Evolutionary conservation across 2,113 vertebrate genomes (phyloP).

Genomic region (Grallaria varia): DNA sequence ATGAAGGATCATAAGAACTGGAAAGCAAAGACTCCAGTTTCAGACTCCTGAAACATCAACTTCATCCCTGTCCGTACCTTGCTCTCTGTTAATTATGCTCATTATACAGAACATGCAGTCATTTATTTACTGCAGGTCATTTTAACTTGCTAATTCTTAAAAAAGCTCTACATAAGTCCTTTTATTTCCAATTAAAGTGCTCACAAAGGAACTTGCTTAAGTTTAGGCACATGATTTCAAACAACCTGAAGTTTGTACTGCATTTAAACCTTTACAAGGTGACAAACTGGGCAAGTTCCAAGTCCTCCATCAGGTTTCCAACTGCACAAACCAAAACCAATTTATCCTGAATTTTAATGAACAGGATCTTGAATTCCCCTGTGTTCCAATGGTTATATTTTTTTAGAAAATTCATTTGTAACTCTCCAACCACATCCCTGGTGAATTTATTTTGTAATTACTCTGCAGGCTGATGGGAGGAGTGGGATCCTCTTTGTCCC

Average conservation of each 20-base stretch:
- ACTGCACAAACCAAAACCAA: background rate
- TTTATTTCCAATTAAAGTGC: background rate
- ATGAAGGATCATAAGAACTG: fast-evolving
- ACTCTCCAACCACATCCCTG: background rate
- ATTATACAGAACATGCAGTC: fast-evolving
- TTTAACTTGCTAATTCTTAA: background rate
- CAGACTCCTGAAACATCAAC: background rate
- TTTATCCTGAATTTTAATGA: background rate
- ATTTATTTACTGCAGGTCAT: background rate
- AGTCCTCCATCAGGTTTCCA: background rate
- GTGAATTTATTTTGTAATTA: background rate
- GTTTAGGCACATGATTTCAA: background rate
- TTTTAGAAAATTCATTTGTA: fast-evolving
- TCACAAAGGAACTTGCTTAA: background rate
- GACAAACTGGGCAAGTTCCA: background rate
- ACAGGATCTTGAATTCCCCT: background rate
- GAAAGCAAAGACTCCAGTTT: background rate
- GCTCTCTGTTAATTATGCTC: background rate
- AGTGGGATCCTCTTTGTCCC: background rate
- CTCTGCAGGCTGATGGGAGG: background rate
- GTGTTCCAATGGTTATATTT: background rate
- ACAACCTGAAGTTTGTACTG: fast-evolving
- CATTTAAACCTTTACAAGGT: background rate
- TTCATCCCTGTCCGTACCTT: fast-evolving
- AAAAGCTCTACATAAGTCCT: fast-evolving